Conservation (phyloP, 2,888 invertebrate species). For the Sarcophaga rosellei region DNA sequence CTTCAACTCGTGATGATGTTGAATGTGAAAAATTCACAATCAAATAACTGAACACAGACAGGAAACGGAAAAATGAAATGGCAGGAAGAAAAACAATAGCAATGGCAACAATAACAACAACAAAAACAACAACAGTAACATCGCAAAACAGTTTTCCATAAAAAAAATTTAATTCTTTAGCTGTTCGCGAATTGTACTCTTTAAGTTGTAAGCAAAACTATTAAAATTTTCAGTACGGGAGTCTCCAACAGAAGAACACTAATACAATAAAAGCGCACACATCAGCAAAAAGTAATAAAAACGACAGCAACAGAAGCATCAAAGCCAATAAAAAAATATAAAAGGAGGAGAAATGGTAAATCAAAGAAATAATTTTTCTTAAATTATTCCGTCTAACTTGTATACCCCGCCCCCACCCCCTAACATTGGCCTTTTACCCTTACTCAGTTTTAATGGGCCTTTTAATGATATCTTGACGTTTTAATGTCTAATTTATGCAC, state of each 20-base stretch:
- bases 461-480: constrained; percentile 45
- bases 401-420: not conserved
- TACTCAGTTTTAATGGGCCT: constrained; percentile 7
- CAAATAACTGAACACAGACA: constrained; percentile 51
- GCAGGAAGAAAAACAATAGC: constrained; percentile 49
- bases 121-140: not conserved
- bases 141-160: constrained; percentile 10
- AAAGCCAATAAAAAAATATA: not conserved
- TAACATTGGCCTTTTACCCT: not conserved
- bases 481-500: constrained; percentile 60
- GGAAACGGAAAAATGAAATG: constrained; percentile 66
- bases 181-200: not conserved
- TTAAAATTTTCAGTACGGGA: too few relatives aligned
- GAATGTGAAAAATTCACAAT: not conserved
- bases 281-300: too few relatives aligned
- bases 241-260: too few relatives aligned
- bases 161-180: not conserved
- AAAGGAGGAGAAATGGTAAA: not conserved
- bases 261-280: too few relatives aligned
- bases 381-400: not conserved
- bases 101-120: constrained; percentile 14
- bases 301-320: too few relatives aligned
- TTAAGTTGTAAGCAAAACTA: not conserved
- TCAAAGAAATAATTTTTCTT: not conserved
- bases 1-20: too few relatives aligned